Base-by-base conservation (phyloP, 2,888 invertebrate genomes). In the Sesia apiformis region DNA sequence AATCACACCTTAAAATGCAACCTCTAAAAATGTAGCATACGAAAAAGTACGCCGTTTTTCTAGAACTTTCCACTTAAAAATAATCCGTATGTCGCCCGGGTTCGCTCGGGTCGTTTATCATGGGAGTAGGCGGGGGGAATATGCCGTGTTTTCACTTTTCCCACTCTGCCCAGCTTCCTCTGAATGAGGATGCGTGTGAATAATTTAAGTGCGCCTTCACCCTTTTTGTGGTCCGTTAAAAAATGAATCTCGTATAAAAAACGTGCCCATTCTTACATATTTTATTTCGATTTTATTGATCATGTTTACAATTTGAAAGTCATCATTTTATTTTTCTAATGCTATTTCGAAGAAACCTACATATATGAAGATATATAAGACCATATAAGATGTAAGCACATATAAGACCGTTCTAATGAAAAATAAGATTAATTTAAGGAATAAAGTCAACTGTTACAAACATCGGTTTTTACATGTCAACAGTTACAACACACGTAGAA, bases 131-230 rank as follows among this genome's bases (percentile, higher is more conserved):
- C 62, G 59, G 23, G 40, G 39, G 38, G 51, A 39, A 6, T 5
- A 41, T 40, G 42, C 42, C 51, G 67, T 70, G 69, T 72, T 76
- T 77, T 76, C 77, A 76, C 73, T 78, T 76, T 75, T 72, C 72
- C 68, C 67, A 66, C 66, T 7, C 42, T 7, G 42, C 67, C 66
- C 66, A 67, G 63, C 23, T 23, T 23, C 65, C 64, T 66, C 57
- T 57, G 63, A 63, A 68, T 66, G 67, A 71, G 73, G 66, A 63
- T 59, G 67, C 70, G 72, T 73, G 77, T 77, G 76, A 78, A 79
- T 78, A 75, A 76, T 79, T 77, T 73, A 76, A 74, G 70, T 71
- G 65, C 62, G 66, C 68, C 67, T 71, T 63, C 64, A 67, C 70
- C 63, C 64, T 66, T 69, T 71, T 69, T 67, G 64, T 64, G 67